Conservation (phyloP, 2,797 vertebrate species). For the Morelia viridis region DNA sequence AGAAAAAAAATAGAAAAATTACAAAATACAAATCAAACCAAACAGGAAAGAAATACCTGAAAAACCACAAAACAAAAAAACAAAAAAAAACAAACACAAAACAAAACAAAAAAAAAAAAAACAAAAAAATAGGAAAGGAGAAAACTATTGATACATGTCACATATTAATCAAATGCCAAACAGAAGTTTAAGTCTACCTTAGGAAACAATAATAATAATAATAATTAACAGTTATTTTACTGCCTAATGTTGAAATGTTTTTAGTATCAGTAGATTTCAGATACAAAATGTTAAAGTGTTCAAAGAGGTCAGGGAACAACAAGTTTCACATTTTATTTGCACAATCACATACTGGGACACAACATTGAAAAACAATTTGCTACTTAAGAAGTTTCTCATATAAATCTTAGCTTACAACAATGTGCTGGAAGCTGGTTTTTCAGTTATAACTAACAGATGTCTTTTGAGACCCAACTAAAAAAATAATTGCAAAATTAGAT, state of each 20-base stretch:
- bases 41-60: too few species aligned
- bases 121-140: too few species aligned
- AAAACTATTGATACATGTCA: too few species aligned
- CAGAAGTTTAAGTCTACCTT: too few species aligned
- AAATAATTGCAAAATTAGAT: constrained; percentile 14
- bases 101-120: too few species aligned
- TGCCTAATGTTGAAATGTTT: background rate
- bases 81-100: too few species aligned
- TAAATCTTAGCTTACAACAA: background rate
- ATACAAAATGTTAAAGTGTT: constrained; percentile 19
- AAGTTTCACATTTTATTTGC: constrained; percentile 11
- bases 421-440: background rate
- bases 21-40: too few species aligned
- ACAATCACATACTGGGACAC: background rate
- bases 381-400: constrained; percentile 11
- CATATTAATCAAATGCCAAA: too few species aligned
- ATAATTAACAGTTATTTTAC: too few species aligned
- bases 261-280: background rate
- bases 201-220: too few species aligned
- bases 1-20: too few species aligned
- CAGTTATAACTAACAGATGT: constrained; percentile 11
- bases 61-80: too few species aligned
- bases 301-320: background rate
- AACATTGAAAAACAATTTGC: background rate
- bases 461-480: background rate